These are phyloP conservation scores for Thalassoma bifasciatum DNA, from an alignment of 2,113 vertebrate genomes.

Conservation along the genomic window DNA sequence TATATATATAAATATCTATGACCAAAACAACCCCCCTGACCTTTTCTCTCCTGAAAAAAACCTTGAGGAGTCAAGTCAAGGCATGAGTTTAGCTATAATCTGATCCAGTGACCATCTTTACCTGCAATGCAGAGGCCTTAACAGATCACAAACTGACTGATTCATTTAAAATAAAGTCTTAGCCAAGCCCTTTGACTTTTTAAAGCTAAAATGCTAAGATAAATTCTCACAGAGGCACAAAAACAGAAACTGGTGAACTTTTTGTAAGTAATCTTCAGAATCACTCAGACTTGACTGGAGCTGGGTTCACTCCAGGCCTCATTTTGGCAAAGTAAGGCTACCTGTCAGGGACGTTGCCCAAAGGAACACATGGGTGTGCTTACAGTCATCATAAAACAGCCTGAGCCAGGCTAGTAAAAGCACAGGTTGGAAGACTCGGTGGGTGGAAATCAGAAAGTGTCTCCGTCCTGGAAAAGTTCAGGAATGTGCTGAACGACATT, in stretches of 20 bases:
- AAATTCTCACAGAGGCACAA: not conserved
- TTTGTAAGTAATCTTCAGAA: constrained; percentile 11
- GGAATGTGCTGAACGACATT: constrained; percentile 75
- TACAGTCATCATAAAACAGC: constrained; percentile 67
- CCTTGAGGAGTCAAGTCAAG: no score
- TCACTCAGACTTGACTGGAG: constrained; percentile 6
- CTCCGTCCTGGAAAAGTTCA: constrained; percentile 48
- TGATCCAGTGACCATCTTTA: no score
- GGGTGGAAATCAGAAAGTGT: constrained; percentile 60
- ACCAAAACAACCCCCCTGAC: no score
- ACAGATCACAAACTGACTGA: no score
- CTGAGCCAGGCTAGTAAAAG: constrained; percentile 59
- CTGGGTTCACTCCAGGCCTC: constrained; percentile 30
- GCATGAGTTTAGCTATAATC: no score
- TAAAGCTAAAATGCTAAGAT: no score
- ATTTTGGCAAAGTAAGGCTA: constrained; percentile 24
- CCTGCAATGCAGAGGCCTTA: no score
- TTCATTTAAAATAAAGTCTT: no score
- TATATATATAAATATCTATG: no score
- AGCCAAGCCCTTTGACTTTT: no score
- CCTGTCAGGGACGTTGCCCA: constrained; percentile 52
- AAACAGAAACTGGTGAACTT: not conserved
- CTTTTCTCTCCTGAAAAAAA: no score
- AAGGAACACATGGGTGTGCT: constrained; percentile 52
- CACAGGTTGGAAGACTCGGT: constrained; percentile 45